phyloP scores from a whole-genome alignment of 1,140 invertebrate species.

The Psix sp. region DNA sequence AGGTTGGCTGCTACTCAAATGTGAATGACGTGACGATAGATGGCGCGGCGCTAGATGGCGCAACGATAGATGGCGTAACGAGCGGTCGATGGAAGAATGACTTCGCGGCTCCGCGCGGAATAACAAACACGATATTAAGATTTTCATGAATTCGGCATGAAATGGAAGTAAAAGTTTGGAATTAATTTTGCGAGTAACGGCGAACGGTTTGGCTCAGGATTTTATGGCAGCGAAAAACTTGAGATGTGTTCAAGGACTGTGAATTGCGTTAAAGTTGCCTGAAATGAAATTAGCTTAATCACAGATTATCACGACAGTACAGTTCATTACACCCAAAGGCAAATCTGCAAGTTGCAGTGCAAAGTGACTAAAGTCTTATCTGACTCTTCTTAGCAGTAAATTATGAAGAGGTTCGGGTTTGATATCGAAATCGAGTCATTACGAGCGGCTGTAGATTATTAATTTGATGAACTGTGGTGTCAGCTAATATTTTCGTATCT shows the following conservation, averaged over 20 bases:
- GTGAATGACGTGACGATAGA: too few species aligned
- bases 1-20: too few species aligned
- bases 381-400: conserved; percentile 64
- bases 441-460: conserved; percentile 16
- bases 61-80: too few species aligned
- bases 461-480: conserved; percentile 14
- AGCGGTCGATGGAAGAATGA: too few species aligned
- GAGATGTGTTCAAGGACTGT: conserved; percentile 44
- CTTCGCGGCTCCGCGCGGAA: too few species aligned
- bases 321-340: conserved; percentile 66
- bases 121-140: conserved; percentile 38
- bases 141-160: conserved; percentile 41
- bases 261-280: conserved; percentile 55
- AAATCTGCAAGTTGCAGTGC: conserved; percentile 46
- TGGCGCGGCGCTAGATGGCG: too few species aligned
- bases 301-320: conserved; percentile 65
- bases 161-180: conserved; percentile 46
- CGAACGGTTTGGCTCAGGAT: conserved; percentile 35
- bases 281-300: conserved; percentile 69
- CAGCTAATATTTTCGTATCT: conserved; percentile 22
- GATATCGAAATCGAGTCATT: conserved; percentile 44
- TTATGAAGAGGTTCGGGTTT: conserved; percentile 42
- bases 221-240: conserved; percentile 51
- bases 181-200: conserved; percentile 48
- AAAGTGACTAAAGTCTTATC: conserved; percentile 65